Percentiles rank a stretch among this genome's conserved stretches.
phyloP scores from a whole-genome alignment of 2,113 vertebrate species.

The Ramphastos sulfuratus region DNA sequence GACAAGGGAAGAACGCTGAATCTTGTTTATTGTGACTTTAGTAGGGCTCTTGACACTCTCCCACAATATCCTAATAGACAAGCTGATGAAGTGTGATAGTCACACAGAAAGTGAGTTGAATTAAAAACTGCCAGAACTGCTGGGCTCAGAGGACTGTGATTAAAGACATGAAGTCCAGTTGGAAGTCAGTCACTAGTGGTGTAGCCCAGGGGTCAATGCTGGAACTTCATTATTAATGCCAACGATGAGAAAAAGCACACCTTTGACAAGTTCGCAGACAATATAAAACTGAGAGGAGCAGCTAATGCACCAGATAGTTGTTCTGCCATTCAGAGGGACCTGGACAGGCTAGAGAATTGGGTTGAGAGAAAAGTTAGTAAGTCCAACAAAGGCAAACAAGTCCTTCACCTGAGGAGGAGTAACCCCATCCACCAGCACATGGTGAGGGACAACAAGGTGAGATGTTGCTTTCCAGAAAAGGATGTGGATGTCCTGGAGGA shows the following conservation, averaged over 20 bases:
- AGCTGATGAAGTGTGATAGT: not conserved
- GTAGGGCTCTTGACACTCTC: not conserved
- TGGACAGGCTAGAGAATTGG: no score
- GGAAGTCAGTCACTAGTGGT: not conserved
- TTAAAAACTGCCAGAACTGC: not conserved
- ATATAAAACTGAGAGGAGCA: no score
- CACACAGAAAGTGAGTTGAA: not conserved
- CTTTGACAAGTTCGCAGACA: no score
- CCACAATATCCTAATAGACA: not conserved
- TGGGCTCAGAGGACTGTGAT: not conserved
- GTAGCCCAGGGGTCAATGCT: not conserved
- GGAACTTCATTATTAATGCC: not conserved
- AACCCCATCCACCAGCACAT: not conserved
- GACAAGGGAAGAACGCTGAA: not conserved
- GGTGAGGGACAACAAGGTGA: not conserved
- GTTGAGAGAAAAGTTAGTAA: no score
- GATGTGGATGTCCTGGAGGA: not conserved
- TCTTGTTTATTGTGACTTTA: not conserved
- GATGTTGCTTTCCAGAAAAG: not conserved
- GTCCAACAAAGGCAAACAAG: no score
- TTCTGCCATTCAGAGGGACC: no score
- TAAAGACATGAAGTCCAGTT: not conserved
- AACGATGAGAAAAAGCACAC: not conserved
- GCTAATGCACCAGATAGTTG: no score
- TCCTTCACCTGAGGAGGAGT: no score